Evolutionary conservation across 2,888 invertebrate genomes (phyloP), one percentile per base, ranked within the genome.

Genomic region (Catocala sponsa): DNA sequence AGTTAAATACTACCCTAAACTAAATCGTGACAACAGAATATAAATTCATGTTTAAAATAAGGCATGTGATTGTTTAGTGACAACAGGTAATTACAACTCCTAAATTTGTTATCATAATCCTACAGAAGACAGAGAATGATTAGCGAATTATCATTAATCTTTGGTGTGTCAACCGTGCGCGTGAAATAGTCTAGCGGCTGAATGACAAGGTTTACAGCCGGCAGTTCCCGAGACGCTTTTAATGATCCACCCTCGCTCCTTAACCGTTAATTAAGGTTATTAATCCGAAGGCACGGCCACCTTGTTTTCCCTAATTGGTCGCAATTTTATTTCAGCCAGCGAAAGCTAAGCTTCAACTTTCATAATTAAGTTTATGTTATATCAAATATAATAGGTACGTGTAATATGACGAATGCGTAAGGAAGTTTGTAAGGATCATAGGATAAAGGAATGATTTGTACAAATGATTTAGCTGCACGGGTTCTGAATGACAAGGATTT

Each of bases 221-320:
- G 80, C 76, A 83, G 83, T 82, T 81, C 80, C 80, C 61, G 78
- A 73, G 80, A 76, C 80, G 79, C 73, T 81, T 83, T 85, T 89
- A 90, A 90, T 85, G 87, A 88, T 84, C 85, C 86, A 71, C 81
- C 80, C 83, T 79, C 84, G 78, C 85, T 86, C 81, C 83, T 88
- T 83, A 86, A 84, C 87, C 89, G 91, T 91, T 91, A 91, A 92
- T 93, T 91, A 92, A 91, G 88, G 87, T 90, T 90, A 92, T 92
- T 93, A 92, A 92, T 92, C 91, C 83, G 70, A 83, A 86, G 89
- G 89, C 91, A 91, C 91, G 87, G 81, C 89, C 84, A 91, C 89
- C 91, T 91, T 91, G 91, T 92, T 92, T 90, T 86, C 88, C 86
- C 82, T 92, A 93, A 93, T 92, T 92, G 92, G 90, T 88, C 85